Evolutionary conservation across 2,797 vertebrate species (phyloP), one percentile per base, ranked within the genome.

Genomic region (Eleutherodactylus coqui): DNA sequence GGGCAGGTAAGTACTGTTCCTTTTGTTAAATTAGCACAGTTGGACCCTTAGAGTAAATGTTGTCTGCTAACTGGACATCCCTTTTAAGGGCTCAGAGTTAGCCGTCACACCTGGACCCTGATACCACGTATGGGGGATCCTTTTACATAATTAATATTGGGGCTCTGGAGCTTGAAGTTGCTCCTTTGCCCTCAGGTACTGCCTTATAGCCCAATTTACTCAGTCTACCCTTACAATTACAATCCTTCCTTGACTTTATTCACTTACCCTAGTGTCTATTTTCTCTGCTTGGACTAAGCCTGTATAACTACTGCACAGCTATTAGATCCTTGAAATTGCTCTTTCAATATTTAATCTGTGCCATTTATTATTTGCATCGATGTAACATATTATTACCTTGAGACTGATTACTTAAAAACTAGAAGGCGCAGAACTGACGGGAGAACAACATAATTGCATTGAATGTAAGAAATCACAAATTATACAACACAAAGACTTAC

Each of bases 391-490:
- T 34, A 34, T 80, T 47, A 67, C 38, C 38, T 45, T 9, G 45
- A 67, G 78, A 80, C 41, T 34, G 79, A 67, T 49, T 80, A 81
- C 78, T 47, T 32, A 32, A 47, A 21, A 80, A 47, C 32, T 64
- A 32, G 60, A 81, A 69, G 5, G 45, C 32, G 4, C 41, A 51
- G 79, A 49, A 81, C 21, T 36, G 13, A 81, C 43, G 3, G 21
- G 5, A 70, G 45, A 27, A 51, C 79, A 51, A 11, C 21, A 17
- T 36, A 82, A 69, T 70, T 51, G 19, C 47, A 53, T 38, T 3
- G 24, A 70, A 70, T 82, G 53, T 38, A n/a, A 70, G 45, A 51
- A 82, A 70, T 51, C 34, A n/a, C 32, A 27, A 69, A 82, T 82
- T 38, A 82, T 60, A 38, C 45, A 49, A 38, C 64, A 53, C 53